phyloP scores from a whole-genome alignment of 2,888 invertebrate species.

The Ditula angustiorana region DNA sequence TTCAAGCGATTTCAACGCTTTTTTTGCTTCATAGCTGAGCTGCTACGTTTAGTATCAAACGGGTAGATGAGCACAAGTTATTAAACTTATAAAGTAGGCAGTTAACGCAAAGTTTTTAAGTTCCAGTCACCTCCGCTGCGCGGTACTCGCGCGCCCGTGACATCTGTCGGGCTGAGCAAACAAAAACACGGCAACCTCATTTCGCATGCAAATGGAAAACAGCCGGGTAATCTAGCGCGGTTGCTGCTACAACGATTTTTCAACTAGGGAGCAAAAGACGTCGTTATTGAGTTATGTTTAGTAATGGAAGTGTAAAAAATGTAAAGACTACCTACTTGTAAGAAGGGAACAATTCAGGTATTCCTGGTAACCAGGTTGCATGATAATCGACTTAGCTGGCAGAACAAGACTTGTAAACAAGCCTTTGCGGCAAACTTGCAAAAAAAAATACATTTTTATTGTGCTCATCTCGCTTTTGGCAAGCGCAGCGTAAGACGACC shows the following conservation, averaged over 20 bases:
- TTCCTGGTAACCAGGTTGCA: no score
- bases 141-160: background rate
- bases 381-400: no score
- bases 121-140: slow-evolving; percentile 3
- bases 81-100: background rate
- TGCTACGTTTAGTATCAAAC: no score
- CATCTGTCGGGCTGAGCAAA: slow-evolving; percentile 29
- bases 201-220: slow-evolving; percentile 37
- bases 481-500: no score
- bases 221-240: slow-evolving; percentile 31
- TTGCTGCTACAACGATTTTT: slow-evolving; percentile 23
- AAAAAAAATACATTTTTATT: no score
- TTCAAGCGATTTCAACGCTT: no score
- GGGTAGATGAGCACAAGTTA: background rate
- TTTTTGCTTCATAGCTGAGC: no score
- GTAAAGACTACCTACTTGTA: no score
- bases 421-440: no score
- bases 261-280: slow-evolving; percentile 20
- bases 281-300: background rate
- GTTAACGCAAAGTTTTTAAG: background rate
- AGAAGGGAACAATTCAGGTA: no score
- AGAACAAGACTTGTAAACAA: no score
- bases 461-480: no score
- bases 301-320: background rate
- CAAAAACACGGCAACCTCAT: slow-evolving; percentile 38